phyloP scores from a whole-genome alignment of 2,113 vertebrate genomes.

The Aphelocoma coerulescens region DNA sequence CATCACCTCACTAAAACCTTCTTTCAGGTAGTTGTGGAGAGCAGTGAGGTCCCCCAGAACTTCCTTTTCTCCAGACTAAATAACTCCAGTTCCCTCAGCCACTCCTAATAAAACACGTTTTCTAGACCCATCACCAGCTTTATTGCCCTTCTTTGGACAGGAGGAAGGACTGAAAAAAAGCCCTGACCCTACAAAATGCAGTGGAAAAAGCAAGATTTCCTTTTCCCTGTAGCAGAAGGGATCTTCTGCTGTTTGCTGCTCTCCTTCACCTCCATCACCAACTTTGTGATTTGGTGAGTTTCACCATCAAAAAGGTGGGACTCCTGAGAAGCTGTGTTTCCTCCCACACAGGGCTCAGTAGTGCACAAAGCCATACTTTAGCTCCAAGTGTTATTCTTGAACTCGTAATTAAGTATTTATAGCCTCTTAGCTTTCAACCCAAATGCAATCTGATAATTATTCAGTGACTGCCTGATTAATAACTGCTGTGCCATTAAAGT shows the following conservation, averaged over 20 bases:
- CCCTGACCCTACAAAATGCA: background rate
- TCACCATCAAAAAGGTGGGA: background rate
- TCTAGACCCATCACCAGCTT: background rate
- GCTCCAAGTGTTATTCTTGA: background rate
- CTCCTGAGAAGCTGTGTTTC: background rate
- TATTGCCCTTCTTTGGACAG: background rate
- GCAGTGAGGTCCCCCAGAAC: background rate
- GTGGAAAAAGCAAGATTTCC: background rate
- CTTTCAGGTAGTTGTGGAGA: background rate
- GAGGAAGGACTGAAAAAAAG: background rate
- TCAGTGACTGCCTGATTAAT: background rate
- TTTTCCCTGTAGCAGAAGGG: background rate
- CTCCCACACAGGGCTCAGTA: background rate
- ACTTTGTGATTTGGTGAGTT: background rate
- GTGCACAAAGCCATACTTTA: background rate
- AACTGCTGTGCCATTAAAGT: background rate
- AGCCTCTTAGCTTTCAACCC: conserved; percentile 5
- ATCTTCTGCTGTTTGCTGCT: background rate
- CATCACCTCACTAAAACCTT: background rate
- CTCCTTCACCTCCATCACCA: background rate
- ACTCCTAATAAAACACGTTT: background rate
- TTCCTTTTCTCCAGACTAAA: background rate
- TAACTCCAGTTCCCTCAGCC: background rate
- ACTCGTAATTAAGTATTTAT: conserved; percentile 37
- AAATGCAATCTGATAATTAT: conserved; percentile 11